Base-by-base conservation (phyloP, 1,140 invertebrate genomes). In the Schlechtendalia chinensis region DNA sequence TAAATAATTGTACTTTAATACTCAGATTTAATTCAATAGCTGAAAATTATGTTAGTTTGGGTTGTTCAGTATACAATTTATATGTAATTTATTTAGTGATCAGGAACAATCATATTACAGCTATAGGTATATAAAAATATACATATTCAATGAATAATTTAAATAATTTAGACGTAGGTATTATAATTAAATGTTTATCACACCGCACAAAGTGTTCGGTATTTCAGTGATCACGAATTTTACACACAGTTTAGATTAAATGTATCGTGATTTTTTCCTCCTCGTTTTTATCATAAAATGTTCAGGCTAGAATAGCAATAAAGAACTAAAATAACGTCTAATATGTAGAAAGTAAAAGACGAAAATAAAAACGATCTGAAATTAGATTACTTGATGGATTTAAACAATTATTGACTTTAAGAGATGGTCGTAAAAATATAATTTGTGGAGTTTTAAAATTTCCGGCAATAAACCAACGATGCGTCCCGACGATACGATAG, bases 381-480 rank as follows among this genome's bases (percentile, higher is more conserved):
- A 69, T 69, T 47, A 69, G 65, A 69, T 47, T 47, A 47, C 1
- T n/a, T 8, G 65, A 69, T 19, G 6, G 17, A 19, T 72, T 54
- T 17, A 27, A 47, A 39, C 32, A 8, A 47, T 69, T 24, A 50
- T 69, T 47, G 39, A 75, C 71, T 24, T 54, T 72, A 75, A 10
- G 16, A 22, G 32, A 45, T 17, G n/a, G 32, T 22, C 56, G 56
- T 56, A 59, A 53, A 58, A 56, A 75, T 1, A n/a, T 75, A 45
- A 77, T 77, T 47, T 45, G n/a, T 75, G 6, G 32, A 58, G 32
- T 59, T 50, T 77, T 61, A 32, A 77, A 45, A 22, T 54, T 74
- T 74, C 71, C 56, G 32, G 54, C 39, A 17, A 58, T 58, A 61
- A 77, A 77, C 56, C 22, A 4, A 22, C 14, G 12, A 22, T 8